Conservation (phyloP, 2,113 vertebrate species). For the Perccottus glenii region DNA sequence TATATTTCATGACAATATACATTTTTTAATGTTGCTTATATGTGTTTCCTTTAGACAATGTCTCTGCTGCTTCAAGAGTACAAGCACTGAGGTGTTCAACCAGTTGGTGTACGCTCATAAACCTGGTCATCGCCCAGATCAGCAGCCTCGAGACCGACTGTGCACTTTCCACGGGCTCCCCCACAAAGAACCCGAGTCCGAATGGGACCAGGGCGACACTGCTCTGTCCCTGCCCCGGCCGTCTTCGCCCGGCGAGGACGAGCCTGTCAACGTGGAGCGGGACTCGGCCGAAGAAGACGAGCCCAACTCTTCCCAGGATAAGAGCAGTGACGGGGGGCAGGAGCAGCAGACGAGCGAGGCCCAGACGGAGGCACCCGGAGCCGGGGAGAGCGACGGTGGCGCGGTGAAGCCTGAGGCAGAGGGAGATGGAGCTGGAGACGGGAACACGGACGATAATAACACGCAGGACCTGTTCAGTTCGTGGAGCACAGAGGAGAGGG, state of each 20-base stretch:
- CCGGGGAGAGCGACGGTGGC: conserved; percentile 74
- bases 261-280: conserved; percentile 90
- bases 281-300: conserved; percentile 86
- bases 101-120: conserved; percentile 98
- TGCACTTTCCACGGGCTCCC: conserved; percentile 82
- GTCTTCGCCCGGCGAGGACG: conserved; percentile 80
- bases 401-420: conserved; percentile 57
- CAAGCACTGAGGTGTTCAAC: conserved; percentile 98
- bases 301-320: conserved; percentile 64
- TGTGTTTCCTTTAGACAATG: conserved; percentile 86
- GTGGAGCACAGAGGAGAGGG: conserved; percentile 97
- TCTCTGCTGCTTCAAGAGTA: conserved; percentile 99
- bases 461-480: conserved; percentile 84
- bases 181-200: conserved; percentile 77
- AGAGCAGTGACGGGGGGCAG: conserved; percentile 42
- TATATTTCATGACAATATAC: no score
- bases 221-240: conserved; percentile 74
- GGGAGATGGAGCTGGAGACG: conserved; percentile 74
- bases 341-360: conserved; percentile 61
- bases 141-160: conserved; percentile 77
- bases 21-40: background rate
- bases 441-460: conserved; percentile 61
- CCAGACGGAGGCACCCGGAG: conserved; percentile 72
- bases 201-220: conserved; percentile 80
- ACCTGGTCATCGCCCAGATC: conserved; percentile 96